Percentiles rank a stretch among this genome's conserved stretches.
Evolutionary conservation across 1,140 invertebrate species (phyloP).

Genomic region (Diachasmimorpha longicaudata): DNA sequence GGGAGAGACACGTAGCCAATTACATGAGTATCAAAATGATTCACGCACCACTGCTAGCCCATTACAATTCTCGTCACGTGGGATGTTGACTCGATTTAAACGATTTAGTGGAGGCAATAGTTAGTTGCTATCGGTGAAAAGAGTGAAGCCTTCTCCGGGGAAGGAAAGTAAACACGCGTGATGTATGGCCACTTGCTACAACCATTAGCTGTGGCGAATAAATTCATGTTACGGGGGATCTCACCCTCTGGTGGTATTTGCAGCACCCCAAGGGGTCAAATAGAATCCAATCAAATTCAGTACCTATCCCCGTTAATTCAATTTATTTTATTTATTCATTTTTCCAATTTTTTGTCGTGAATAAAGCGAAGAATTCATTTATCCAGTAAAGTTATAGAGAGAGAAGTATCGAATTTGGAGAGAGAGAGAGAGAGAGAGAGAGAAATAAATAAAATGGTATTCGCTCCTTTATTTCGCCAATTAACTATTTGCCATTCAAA

Average conservation of each 20-base stretch:
- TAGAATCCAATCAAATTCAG: background rate
- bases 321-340: background rate
- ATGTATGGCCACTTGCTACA: background rate
- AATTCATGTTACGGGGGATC: background rate
- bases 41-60: background rate
- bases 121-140: background rate
- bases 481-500: too few relatives aligned
- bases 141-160: background rate
- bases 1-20: background rate
- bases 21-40: background rate
- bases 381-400: too few relatives aligned
- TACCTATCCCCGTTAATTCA: background rate
- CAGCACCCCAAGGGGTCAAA: background rate
- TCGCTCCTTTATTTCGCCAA: too few relatives aligned
- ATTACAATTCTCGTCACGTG: background rate
- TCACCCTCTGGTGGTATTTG: background rate
- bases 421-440: too few relatives aligned
- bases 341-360: background rate
- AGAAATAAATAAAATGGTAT: too few relatives aligned
- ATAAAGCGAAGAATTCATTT: too few relatives aligned
- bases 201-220: background rate
- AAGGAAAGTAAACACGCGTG: background rate
- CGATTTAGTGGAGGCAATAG: slow-evolving; percentile 16
- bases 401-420: too few relatives aligned
- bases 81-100: slow-evolving; percentile 6